Evolutionary conservation across 2,888 invertebrate species (phyloP).

Genomic region (Drosophila vallismaia): DNA sequence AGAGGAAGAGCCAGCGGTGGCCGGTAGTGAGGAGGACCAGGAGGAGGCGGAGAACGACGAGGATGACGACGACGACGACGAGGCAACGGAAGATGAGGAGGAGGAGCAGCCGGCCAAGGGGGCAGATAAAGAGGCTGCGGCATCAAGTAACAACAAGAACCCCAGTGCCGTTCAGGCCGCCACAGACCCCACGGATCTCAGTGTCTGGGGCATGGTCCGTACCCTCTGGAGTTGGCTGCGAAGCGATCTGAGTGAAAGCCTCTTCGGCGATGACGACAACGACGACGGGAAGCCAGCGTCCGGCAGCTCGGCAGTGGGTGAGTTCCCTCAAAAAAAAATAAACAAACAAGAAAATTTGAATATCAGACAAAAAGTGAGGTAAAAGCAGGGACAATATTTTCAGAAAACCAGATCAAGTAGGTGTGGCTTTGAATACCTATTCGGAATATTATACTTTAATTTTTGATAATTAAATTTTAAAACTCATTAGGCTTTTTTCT

Average conservation of each 20-base stretch:
- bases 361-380: conserved; percentile 1
- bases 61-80: conserved; percentile 41
- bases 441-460: neutral
- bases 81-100: conserved; percentile 35
- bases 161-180: conserved; percentile 65
- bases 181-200: conserved; percentile 64
- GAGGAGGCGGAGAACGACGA: conserved; percentile 40
- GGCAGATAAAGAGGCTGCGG: conserved; percentile 48
- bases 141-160: conserved; percentile 56
- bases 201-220: conserved; percentile 79
- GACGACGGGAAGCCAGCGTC: conserved; percentile 57
- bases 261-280: conserved; percentile 66
- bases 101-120: conserved; percentile 21
- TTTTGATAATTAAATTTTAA: neutral
- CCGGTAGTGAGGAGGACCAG: conserved; percentile 22
- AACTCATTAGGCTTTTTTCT: neutral
- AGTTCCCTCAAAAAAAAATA: conserved; percentile 42
- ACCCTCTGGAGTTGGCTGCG: conserved; percentile 81
- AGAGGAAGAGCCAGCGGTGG: conserved; percentile 32
- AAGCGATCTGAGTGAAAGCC: conserved; percentile 80
- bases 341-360: neutral
- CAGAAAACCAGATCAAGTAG: neutral
- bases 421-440: neutral
- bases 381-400: neutral
- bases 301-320: conserved; percentile 61